Conservation (phyloP, 2,888 invertebrate species). For the Sceliomorpha sp. region DNA sequence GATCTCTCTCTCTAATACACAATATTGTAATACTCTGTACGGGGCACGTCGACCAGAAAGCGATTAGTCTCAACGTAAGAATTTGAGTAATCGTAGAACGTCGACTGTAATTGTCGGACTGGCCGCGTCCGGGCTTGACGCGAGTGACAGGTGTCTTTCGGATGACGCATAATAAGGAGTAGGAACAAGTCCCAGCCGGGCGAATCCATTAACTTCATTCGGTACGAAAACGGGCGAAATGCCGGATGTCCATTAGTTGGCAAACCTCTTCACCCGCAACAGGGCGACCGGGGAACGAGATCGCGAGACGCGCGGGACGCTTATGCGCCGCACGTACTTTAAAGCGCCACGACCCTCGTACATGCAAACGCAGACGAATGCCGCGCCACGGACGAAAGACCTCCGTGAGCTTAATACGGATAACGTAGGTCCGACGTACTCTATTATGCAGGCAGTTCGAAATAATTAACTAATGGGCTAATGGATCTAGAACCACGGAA, state of each 20-base stretch:
- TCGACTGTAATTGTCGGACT: too few species aligned
- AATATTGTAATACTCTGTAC: too few species aligned
- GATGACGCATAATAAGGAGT: conserved; percentile 7
- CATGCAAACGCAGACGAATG: conserved; percentile 44
- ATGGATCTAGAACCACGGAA: conserved; percentile 63
- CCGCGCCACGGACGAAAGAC: conserved; percentile 44
- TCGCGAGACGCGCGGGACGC: conserved; percentile 53
- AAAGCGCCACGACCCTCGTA: conserved; percentile 32
- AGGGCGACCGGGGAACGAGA: conserved; percentile 52
- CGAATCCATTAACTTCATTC: conserved; percentile 61
- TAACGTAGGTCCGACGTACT: conserved; percentile 63
- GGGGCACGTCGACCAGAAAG: too few species aligned
- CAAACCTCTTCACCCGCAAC: conserved; percentile 58
- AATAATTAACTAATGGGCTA: conserved; percentile 78
- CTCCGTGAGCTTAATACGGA: conserved; percentile 59
- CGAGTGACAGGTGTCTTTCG: too few species aligned
- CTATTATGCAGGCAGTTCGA: conserved; percentile 67
- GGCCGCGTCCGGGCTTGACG: too few species aligned
- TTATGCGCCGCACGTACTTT: conserved; percentile 46
- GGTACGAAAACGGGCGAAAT: conserved; percentile 67
- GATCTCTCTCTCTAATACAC: too few species aligned
- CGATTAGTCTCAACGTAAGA: too few species aligned
- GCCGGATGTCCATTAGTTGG: conserved; percentile 76
- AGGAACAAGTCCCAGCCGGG: conserved; percentile 3
- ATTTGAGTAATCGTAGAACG: too few species aligned